Evolutionary conservation across 23 tunicate genomes (phyloP), one percentile per base, ranked within the genome.

Genomic region (Botrylloides violaceus): DNA sequence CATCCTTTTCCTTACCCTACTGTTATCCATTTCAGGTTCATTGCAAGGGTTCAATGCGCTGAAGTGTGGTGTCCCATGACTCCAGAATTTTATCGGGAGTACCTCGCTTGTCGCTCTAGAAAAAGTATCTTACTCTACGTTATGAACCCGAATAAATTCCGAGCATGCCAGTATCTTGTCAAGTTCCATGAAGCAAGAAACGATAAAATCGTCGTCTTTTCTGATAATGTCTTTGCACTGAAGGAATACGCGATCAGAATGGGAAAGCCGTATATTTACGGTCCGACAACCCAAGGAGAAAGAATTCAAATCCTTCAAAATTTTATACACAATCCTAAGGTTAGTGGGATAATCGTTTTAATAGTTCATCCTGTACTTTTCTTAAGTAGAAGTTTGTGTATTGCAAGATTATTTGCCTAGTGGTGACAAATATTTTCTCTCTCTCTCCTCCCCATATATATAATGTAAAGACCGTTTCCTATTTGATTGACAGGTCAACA

Each of bases 41-140:
- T 95, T 53, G 99, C 99, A 4, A 70, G 88, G 35, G 99, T 95
- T 6, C 99, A 95, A 58, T 95, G 99, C 76, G 96, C 96, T 20
- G 99, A 95, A 70, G 99, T 95, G 23, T 95, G 95, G 96, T 87
- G 95, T 59, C 96, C 99, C 19, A 95, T 95, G 99, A 87, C 99
- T 4, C 96, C 99, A 19, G 99, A 95, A 61, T 95, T 95, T 71
- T 95, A 95, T 50, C 70, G 96, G n/a, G 99, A 95, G 70, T 95
- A 95, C 57, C 71, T 95, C 47, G 75, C 65, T 18, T 80, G 79
- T 1, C 78, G 75, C 55, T 82, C 99, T 26, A 75, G 96, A 56
- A 95, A 95, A 71, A 75, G 99, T 24, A 78, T 95, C 71, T 61
- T 95, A 55, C 79, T 95, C 58, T 95, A 95, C 71, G 99, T 95